Conservation (phyloP, 1,140 invertebrate genomes). For the Myzus persicae region DNA sequence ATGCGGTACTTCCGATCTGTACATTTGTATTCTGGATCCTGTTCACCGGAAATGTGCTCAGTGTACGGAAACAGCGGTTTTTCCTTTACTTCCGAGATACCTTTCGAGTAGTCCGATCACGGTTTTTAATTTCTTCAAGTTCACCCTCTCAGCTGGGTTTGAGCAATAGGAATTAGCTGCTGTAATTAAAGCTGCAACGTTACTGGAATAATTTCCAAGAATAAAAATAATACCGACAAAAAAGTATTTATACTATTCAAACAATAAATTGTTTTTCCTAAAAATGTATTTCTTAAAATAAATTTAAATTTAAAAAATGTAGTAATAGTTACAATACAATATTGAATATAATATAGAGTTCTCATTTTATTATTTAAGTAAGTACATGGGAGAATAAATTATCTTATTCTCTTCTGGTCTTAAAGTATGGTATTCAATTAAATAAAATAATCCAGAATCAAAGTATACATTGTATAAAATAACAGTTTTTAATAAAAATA, state of each 20-base stretch:
- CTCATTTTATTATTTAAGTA: neutral
- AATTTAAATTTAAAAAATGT: neutral
- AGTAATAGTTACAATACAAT: too few relatives aligned
- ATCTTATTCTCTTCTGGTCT: too few relatives aligned
- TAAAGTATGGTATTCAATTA: neutral
- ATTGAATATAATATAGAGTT: neutral
- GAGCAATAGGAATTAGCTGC: slow-evolving; percentile 32
- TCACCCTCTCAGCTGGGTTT: neutral
- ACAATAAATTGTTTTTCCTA: neutral
- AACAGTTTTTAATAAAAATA: neutral
- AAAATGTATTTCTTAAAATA: neutral
- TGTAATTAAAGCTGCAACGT: slow-evolving; percentile 52
- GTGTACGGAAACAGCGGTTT: slow-evolving; percentile 41
- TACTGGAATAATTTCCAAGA: slow-evolving; percentile 44
- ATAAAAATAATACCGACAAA: neutral
- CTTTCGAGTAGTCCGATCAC: slow-evolving; percentile 45
- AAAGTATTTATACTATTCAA: neutral
- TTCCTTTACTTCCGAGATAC: slow-evolving; percentile 17
- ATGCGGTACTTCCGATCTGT: slow-evolving; percentile 35
- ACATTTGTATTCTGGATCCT: slow-evolving; percentile 45
- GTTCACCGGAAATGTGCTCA: slow-evolving; percentile 47
- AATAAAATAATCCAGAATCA: too few relatives aligned
- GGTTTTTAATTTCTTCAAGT: slow-evolving; percentile 53
- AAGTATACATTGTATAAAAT: neutral
- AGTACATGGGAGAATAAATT: neutral